Conservation (phyloP, 1,140 invertebrate genomes). For the Drosophila orena region DNA sequence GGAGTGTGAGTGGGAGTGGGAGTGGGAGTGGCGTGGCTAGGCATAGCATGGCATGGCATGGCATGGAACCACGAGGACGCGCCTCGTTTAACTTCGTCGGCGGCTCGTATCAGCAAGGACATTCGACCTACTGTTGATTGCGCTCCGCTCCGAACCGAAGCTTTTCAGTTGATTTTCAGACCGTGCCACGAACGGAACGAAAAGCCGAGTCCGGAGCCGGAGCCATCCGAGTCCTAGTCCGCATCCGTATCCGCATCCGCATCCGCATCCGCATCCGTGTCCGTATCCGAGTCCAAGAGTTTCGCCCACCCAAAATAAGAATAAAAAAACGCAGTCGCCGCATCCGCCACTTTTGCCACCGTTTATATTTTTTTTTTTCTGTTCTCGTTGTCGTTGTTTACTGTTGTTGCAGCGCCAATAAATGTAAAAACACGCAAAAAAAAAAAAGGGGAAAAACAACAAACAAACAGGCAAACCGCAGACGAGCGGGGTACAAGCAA, state of each 20-base stretch:
- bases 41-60: not conserved
- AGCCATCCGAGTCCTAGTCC: slow-evolving; percentile 15
- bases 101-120: slow-evolving; percentile 75
- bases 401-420: slow-evolving; percentile 14
- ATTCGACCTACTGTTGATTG: slow-evolving; percentile 83
- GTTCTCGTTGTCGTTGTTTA: slow-evolving; percentile 33
- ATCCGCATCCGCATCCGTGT: not conserved
- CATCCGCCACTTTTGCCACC: slow-evolving; percentile 2
- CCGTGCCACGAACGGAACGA: slow-evolving; percentile 76
- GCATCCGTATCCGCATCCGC: not conserved
- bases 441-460: not conserved
- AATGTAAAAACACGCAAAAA: slow-evolving; percentile 2
- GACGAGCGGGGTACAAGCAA: not conserved
- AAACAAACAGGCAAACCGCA: not conserved
- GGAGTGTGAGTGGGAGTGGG: not conserved
- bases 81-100: slow-evolving; percentile 46
- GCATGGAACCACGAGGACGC: slow-evolving; percentile 3
- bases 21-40: not conserved
- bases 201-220: slow-evolving; percentile 33
- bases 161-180: slow-evolving; percentile 82
- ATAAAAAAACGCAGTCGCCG: slow-evolving; percentile 11
- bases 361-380: not conserved
- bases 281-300: slow-evolving; percentile 2
- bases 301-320: slow-evolving; percentile 6
- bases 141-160: slow-evolving; percentile 52